A percentile compares a stretch with the other conserved stretches of the same genome.
Evolutionary conservation across 2,113 vertebrate genomes (phyloP).

Genomic region (Crotalus tigris): DNA sequence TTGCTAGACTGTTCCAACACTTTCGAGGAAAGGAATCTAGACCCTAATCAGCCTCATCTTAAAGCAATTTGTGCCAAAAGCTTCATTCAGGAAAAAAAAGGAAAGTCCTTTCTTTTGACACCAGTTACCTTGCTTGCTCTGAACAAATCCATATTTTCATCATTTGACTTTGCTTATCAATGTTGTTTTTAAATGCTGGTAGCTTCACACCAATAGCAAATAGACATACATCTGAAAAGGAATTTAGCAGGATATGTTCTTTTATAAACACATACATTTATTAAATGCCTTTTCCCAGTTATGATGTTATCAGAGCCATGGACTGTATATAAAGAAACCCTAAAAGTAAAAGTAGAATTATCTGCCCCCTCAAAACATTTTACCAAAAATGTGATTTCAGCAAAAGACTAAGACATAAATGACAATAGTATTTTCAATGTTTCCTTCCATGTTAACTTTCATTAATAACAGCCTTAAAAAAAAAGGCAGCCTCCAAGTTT

Average conservation of each 20-base stretch:
- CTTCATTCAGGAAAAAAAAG: background rate
- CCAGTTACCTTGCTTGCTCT: conserved; percentile 3
- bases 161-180: accelerated
- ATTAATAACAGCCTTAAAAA: background rate
- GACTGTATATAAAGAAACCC: background rate
- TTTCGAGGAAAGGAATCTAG: background rate
- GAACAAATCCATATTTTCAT: conserved; percentile 22
- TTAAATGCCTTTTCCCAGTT: background rate
- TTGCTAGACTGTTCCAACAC: background rate
- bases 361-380: background rate
- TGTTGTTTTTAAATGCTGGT: background rate
- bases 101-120: background rate
- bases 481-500: background rate
- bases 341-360: background rate
- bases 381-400: background rate
- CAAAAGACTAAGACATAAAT: background rate
- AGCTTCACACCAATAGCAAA: background rate
- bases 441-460: background rate
- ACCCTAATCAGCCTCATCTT: background rate
- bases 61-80: background rate
- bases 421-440: background rate
- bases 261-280: conserved; percentile 22
- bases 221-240: background rate
- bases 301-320: background rate
- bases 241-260: background rate